phyloP scores from a whole-genome alignment of 1,140 invertebrate genomes.

The Drosophila hydei region DNA sequence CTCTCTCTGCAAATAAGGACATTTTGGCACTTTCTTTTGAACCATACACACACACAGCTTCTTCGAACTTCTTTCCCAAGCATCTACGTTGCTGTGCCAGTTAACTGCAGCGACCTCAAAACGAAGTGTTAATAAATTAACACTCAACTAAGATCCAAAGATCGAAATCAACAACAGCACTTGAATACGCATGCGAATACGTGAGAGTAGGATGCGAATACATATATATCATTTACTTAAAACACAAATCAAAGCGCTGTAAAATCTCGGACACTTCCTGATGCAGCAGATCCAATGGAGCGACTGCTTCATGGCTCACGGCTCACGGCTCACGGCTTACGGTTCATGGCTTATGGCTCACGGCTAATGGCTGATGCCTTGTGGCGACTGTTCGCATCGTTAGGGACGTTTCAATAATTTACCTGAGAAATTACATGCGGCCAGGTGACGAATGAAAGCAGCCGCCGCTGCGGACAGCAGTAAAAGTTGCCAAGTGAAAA shows the following conservation, averaged over 20 bases:
- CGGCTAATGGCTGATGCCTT: background rate
- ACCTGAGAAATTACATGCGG: constrained; percentile 51
- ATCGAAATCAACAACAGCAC: constrained; percentile 31
- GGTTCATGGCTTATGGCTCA: background rate
- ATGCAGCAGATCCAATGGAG: constrained; percentile 21
- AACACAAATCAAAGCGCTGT: constrained; percentile 48
- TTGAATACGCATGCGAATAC: constrained; percentile 4
- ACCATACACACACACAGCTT: background rate
- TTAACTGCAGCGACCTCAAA: constrained; percentile 28
- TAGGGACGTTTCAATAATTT: constrained; percentile 63
- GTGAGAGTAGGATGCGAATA: background rate
- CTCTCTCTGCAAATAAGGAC: background rate
- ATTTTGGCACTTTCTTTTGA: constrained; percentile 4
- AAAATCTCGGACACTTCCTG: constrained; percentile 39
- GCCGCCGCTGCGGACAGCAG: constrained; percentile 56
- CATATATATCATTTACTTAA: constrained; percentile 42
- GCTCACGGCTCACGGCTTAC: background rate
- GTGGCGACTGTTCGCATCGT: constrained; percentile 24
- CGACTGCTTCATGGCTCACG: background rate
- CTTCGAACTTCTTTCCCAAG: constrained; percentile 5
- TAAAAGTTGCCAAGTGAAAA: constrained; percentile 75
- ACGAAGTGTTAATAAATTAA: constrained; percentile 42
- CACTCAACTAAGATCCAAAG: constrained; percentile 20
- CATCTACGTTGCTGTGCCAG: constrained; percentile 10
- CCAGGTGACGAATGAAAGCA: constrained; percentile 75